Evolutionary conservation across 35 echinoderm and acorn worm genomes (phyloP).

Genomic region (Stichopus chloronotus): DNA sequence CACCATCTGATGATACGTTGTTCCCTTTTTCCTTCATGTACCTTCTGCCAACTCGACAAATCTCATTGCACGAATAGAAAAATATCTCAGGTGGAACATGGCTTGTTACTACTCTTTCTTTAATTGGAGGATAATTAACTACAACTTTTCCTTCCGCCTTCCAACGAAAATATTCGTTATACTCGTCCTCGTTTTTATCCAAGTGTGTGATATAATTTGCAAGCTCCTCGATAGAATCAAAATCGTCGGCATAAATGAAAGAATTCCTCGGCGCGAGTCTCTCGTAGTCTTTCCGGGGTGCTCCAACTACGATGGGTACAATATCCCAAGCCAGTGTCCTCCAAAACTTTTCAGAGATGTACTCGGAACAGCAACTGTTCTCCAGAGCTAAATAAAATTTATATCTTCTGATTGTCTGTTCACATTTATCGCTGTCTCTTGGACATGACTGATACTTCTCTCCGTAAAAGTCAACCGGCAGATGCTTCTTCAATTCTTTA

Average conservation of each 20-base stretch:
- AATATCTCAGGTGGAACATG: neutral
- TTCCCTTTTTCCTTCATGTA: constrained; percentile 6
- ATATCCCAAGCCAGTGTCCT: neutral
- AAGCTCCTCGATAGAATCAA: neutral
- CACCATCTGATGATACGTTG: neutral
- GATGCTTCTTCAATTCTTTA: neutral
- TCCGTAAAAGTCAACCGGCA: constrained; percentile 16
- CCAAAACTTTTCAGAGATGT: constrained; percentile 37
- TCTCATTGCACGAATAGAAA: constrained; percentile 18
- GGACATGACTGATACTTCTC: neutral
- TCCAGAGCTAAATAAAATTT: constrained; percentile 45
- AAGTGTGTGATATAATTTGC: constrained; percentile 36
- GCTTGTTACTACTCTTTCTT: neutral
- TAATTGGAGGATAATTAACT: neutral
- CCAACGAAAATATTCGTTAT: constrained; percentile 57
- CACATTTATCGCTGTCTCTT: neutral
- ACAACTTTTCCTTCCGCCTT: constrained; percentile 3
- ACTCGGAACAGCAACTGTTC: constrained; percentile 30
- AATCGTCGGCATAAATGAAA: constrained; percentile 20
- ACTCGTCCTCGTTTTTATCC: constrained; percentile 45
- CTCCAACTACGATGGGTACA: constrained; percentile 9
- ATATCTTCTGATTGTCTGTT: constrained; percentile 2
- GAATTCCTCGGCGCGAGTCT: neutral
- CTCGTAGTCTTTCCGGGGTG: neutral
- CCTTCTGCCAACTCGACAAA: neutral